Base-by-base conservation (phyloP, 2,888 invertebrate species). In the Eupithecia dodoneata region DNA sequence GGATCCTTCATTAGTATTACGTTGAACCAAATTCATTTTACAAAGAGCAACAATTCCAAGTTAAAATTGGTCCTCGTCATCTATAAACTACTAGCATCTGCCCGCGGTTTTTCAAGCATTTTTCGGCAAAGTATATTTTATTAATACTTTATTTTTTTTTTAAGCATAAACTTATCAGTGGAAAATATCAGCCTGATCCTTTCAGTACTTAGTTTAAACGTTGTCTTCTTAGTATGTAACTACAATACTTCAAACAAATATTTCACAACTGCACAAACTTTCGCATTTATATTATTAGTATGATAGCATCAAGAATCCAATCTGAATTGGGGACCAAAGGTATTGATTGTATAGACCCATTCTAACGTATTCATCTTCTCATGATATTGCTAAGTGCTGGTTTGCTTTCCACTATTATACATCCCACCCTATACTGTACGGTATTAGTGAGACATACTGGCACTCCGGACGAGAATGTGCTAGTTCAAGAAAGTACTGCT, bases 301-400 rank as follows among this genome's bases (percentile, higher is more conserved):
- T 2, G 12, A 66, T 42, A 13, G 2, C 67, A 59, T 59, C 63
- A 4, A 44, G 45, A 69, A 45, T 18, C 67, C 15, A 45, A 69
- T 69, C 42, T 69, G 42, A 66, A 66, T 42, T 15, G 15, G 7
- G 42, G 42, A 69, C 15, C 45, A 10, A 30, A n/a, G 18, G 18
- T 44, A 69, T 18, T 45, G 10, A 81, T 79, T 80, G 76, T 72
- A 73, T 71, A 45, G 65, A 73, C n/a, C 77, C 69, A 80, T 81
- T 81, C 80, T 81, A 78, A 78, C 76, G 77, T 71, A 80, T 79
- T 78, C 80, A 81, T 79, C 80, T 80, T 81, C 76, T 75, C 76
- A 79, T 79, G 77, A 79, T 80, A 82, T 77, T 75, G 77, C 78
- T 82, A 79, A 80, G 74, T 80, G 81, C 81, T 75, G 80, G 78